Percentiles rank a stretch among this genome's conserved stretches.
phyloP scores from a whole-genome alignment of 1,140 invertebrate genomes.

The Brevipalpus yothersi region DNA sequence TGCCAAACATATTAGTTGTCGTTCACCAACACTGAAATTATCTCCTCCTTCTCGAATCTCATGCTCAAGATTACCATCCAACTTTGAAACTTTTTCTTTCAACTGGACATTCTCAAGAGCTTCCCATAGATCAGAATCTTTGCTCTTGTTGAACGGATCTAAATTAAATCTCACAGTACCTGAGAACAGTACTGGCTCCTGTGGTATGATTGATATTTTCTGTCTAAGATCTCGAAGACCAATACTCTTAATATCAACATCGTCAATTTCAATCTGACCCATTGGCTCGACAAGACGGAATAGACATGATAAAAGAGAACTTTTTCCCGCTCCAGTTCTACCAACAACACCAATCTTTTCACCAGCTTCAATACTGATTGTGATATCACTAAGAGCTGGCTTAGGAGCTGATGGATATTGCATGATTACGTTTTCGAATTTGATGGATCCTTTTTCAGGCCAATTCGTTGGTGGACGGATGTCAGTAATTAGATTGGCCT shows the following conservation, averaged over 20 bases:
- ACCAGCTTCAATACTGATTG: slow-evolving; percentile 13
- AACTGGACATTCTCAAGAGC: slow-evolving; percentile 16
- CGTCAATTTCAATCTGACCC: slow-evolving; percentile 24
- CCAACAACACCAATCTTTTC: slow-evolving; percentile 59
- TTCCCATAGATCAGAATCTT: slow-evolving; percentile 16
- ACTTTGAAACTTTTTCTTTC: slow-evolving; percentile 8
- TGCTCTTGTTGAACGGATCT: slow-evolving; percentile 15
- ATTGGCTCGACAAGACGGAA: slow-evolving; percentile 46
- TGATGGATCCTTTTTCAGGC: slow-evolving; percentile 37
- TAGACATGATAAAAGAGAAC: slow-evolving; percentile 52
- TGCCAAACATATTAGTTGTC: slow-evolving; percentile 61
- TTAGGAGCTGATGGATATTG: slow-evolving; percentile 32
- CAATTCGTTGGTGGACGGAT: slow-evolving; percentile 22
- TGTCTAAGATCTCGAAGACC: slow-evolving; percentile 11
- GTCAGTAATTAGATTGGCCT: slow-evolving; percentile 22
- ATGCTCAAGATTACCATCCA: slow-evolving; percentile 13
- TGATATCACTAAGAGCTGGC: slow-evolving; percentile 26
- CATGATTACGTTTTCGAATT: slow-evolving; percentile 36
- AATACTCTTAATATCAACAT: slow-evolving; percentile 17
- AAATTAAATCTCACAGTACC: slow-evolving; percentile 21
- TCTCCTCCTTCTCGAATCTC: slow-evolving; percentile 23
- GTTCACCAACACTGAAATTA: slow-evolving; percentile 43
- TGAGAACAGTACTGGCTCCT: slow-evolving; percentile 26
- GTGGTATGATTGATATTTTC: slow-evolving; percentile 32
- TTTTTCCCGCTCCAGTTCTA: slow-evolving; percentile 71